Evolutionary conservation across 2,113 vertebrate species (phyloP), one percentile per base, ranked within the genome.

Genomic region (Heterochromis multidens): DNA sequence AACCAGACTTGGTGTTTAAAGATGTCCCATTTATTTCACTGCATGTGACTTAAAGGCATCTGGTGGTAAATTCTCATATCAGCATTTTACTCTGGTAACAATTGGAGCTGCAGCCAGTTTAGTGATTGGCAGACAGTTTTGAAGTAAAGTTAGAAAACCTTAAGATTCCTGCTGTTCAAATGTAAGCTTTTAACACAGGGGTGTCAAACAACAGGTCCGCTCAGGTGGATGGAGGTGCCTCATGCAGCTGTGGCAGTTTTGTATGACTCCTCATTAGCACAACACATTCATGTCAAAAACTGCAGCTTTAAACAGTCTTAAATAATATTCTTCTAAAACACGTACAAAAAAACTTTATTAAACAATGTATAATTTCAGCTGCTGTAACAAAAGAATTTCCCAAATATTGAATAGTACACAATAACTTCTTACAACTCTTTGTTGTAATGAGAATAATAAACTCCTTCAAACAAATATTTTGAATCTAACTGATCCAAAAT

Each of bases 401-500:
- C 40, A 33, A 63, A 63, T 37, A 37, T 63, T 0, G 6, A 65
- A 40, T 23, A 40, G 23, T 31, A 6, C 4, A 31, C 14, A 6
- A 14, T 43, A 25, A 46, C 43, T 6, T 46, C 43, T 46, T 46
- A 65, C 13, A 19, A 27, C 11, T 25, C 65, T 46, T 46, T 70
- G 25, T 17, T 70, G 37, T 70, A 70, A 12, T 0, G 0, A 46
- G 9, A 49, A 49, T 46, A 65, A n/a, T 16, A 17, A 25, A 1
- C 0, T 0, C 9, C 63, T 70, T 70, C 33, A 5, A 37, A 23
- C 12, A 2, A 9, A 70, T 37, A 27, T 67, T 43, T 11, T 46
- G 27, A 27, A 40, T 70, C 63, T 27, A 49, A 10, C 8, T 49
- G 25, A 72, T 49, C 49, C 43, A 72, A 72, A 29, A 52, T 49